phyloP scores from a whole-genome alignment of 2,113 vertebrate species.

The Cynoglossus semilaevis region DNA sequence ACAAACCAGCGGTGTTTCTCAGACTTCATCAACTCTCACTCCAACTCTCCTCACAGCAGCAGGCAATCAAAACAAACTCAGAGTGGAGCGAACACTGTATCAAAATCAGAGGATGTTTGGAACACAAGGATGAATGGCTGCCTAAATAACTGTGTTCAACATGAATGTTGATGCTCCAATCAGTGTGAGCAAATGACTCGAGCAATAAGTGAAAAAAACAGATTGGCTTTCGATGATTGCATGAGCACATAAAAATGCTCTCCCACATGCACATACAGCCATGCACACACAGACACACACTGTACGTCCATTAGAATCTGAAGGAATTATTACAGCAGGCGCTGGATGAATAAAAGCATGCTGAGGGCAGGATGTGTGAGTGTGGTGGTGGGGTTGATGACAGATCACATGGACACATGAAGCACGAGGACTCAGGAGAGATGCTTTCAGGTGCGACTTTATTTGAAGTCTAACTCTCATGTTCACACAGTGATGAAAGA shows the following conservation, averaged over 20 bases:
- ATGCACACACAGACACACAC: constrained; percentile 36
- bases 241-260: constrained; percentile 24
- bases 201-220: background rate
- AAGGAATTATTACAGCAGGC: constrained; percentile 54
- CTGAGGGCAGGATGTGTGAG: constrained; percentile 29
- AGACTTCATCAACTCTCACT: constrained; percentile 1
- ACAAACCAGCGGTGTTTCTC: constrained; percentile 36
- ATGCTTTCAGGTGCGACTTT: constrained; percentile 82
- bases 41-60: background rate
- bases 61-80: background rate
- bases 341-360: constrained; percentile 62
- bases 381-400: constrained; percentile 72
- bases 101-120: background rate
- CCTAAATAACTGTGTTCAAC: background rate
- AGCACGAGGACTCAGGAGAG: constrained; percentile 79
- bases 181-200: background rate
- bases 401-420: constrained; percentile 80
- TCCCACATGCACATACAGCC: constrained; percentile 41
- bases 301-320: constrained; percentile 46
- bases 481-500: constrained; percentile 68
- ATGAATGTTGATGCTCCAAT: constrained; percentile 14
- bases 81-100: background rate
- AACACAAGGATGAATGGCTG: background rate
- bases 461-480: constrained; percentile 68
- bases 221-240: constrained; percentile 22